Evolutionary conservation across 2,888 invertebrate genomes (phyloP), one percentile per base, ranked within the genome.

Genomic region (Yponomeuta malinellus): DNA sequence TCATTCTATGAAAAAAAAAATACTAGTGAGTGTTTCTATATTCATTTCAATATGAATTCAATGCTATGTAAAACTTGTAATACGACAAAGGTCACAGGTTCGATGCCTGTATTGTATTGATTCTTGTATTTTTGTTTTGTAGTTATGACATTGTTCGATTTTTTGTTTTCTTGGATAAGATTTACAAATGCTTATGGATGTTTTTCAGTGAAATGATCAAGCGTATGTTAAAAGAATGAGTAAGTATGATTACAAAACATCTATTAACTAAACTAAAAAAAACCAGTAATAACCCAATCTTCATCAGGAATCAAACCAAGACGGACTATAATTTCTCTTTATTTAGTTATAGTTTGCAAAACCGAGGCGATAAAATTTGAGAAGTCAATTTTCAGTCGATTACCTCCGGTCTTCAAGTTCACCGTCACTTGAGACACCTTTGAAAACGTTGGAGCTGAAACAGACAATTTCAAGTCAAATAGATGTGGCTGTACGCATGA

Each of bases 311-410:
- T 71, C 71, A 74, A 74, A 75, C 43, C 65, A 63, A 71, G 70
- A 68, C 70, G 52, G 29, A 70, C 43, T 43, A 8, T 80, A 73
- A 85, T 74, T 74, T 78, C 66, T 82, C 81, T 83, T 84, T 86
- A 83, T 88, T 89, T 37, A 5, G 37, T 4, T 74, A 88, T 76
- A 72, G 85, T 79, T 75, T 89, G 89, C 74, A 90, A 79, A 74
- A 92, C 83, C 59, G 93, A 92, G 68, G 84, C 81, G 52, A 92
- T 78, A 76, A 85, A 93, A 78, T 86, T 92, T 5, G 89, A 83
- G 76, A 95, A 95, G 77, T 94, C 94, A 68, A 91, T 88, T 84
- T 93, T 93, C 70, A 95, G 84, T 73, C 93, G 90, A 76, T 93
- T 93, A 37, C 93, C 93, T 76, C 93, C 93, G 52, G 93, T 90